Evolutionary conservation across 2,888 invertebrate genomes (phyloP), one percentile per base, ranked within the genome.

Genomic region (Maniola hyperantus): DNA sequence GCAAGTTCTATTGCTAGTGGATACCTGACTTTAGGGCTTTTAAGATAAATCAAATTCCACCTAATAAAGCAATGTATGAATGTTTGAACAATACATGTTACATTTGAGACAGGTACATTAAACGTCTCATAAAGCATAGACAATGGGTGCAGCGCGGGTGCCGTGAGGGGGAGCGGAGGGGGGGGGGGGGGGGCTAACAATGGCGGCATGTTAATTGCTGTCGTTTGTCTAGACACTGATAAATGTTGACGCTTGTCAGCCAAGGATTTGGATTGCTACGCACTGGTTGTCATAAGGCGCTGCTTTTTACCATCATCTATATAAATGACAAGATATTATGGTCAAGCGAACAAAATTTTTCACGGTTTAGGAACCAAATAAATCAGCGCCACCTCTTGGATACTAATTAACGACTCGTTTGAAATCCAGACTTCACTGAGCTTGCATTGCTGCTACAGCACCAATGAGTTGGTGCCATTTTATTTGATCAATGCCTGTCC

Each of bases 191-290:
- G 67, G 73, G 83, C 83, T 83, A 83, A 88, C 89, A 88, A 86
- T 86, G 83, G 78, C 80, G 77, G 89, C 89, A 91, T 89, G 90
- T 91, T 91, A 91, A 91, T 91, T 89, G 89, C 84, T 81, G 83
- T 86, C 90, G 84, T 90, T 91, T 89, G 87, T 85, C 80, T 79
- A 81, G 91, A 89, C 89, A 85, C 87, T 91, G 91, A 91, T 84
- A 85, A 89, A 91, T 91, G 91, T 85, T 88, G 89, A 87, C 82
- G 87, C 83, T 86, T 83, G 88, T 84, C 88, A 85, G 83, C 80
- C 77, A 74, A 79, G 82, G 84, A 85, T 88, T 87, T 83, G 71
- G 74, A 66, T 58, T 71, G 63, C 44, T 66, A 79, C 83, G 79
- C 84, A 87, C 87, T 83, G 55, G 55, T 68, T 57, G 48, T 11